A percentile compares a stretch with the other conserved stretches of the same genome.
Conservation (phyloP, 2,797 vertebrate genomes). For the Lutjanus campechanus region DNA sequence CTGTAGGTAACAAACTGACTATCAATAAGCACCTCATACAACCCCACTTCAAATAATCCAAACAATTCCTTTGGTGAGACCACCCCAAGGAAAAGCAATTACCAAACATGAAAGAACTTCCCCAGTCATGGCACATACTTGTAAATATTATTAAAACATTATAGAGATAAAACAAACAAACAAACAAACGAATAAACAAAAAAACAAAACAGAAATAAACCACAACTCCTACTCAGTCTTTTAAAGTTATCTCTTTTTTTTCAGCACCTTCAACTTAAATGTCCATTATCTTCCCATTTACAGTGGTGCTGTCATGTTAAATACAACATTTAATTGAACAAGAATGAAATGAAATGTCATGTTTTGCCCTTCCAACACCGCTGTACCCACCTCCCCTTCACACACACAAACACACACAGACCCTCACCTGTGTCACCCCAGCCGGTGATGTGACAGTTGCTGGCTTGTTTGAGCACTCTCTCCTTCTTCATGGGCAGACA, state of each 20-base stretch:
- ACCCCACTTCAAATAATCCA: no score
- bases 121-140: neutral
- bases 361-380: neutral
- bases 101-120: neutral
- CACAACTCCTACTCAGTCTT: no score
- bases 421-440: slow-evolving; percentile 97
- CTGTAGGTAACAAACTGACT: no score
- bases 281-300: no score
- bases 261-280: no score
- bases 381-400: neutral
- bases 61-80: neutral
- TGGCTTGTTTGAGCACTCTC: slow-evolving; percentile 90
- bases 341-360: neutral
- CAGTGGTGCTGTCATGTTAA: neutral
- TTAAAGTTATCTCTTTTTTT: no score
- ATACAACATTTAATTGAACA: neutral
- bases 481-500: slow-evolving; percentile 92
- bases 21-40: no score
- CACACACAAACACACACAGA: neutral
- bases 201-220: no score
- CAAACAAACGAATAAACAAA: no score
- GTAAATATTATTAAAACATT: neutral
- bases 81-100: neutral
- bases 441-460: slow-evolving; percentile 95
- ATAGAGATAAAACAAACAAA: no score